Base-by-base conservation (phyloP, 2,888 invertebrate species). In the Platynereis dumerilii region DNA sequence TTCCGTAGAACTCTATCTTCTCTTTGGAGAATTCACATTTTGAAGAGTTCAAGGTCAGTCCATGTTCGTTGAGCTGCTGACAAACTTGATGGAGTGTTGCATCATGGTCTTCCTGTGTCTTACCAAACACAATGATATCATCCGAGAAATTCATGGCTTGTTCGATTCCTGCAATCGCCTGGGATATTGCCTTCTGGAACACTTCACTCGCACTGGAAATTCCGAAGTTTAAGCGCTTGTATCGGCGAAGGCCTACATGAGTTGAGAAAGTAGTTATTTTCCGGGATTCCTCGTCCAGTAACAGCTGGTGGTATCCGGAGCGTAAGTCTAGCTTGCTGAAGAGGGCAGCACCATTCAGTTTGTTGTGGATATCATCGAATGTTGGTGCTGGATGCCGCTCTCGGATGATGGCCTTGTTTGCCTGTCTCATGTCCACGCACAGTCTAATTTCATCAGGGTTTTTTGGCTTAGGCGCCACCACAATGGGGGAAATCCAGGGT, bases 181-280 rank as follows among this genome's bases (percentile, higher is more conserved):
- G 69, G 65, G 80, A 79, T 28, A 85, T 63, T 1, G 75, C 75
- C 72, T 84, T 81, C 72, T 85, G 83, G 67, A 83, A 85, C 1
- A 83, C 72, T 73, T 85, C 86, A 0, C 83, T 80, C 2, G 86
- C 86, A 58, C 82, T 82, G 1, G 65, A 69, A 12, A 71, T 65
- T 12, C 75, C 75, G 64, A 74, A 76, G n/a, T 64, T 71, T 48
- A 73, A 42, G 0, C 72, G 27, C 61, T 74, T 74, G 60, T 71
- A 74, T 48, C 71, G 45, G 17, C 39, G 67, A 20, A 75, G 63
- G n/a, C 72, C 73, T 1, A 64, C 39, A 57, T 76, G 76, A 1
- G 73, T 74, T 10, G 39, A 58, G 57, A 74, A 75, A 5, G 72
- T 73, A 15, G 72, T 72, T 1, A 74, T 72, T 20, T 63, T 68